phyloP scores from a whole-genome alignment of 2,888 invertebrate species.

The Protodeltote pygarga region DNA sequence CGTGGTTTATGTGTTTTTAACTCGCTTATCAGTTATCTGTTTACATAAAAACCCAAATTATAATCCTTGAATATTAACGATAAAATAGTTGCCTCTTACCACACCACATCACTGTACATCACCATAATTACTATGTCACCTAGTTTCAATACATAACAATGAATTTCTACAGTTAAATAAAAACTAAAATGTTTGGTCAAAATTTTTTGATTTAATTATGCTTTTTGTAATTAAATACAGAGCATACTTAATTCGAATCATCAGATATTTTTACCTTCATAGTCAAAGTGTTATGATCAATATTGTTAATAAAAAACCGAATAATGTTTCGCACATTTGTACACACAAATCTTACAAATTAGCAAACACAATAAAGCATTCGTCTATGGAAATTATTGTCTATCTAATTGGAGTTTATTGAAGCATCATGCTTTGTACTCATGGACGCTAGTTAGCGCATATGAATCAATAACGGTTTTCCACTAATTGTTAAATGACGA shows the following conservation, averaged over 20 bases:
- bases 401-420: conserved; percentile 80
- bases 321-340: conserved; percentile 49
- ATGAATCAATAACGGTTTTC: conserved; percentile 34
- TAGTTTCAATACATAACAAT: too few species aligned
- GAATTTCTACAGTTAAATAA: too few species aligned
- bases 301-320: conserved; percentile 3
- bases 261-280: neutral
- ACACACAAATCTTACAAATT: conserved; percentile 72
- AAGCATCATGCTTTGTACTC: conserved; percentile 67
- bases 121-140: too few species aligned
- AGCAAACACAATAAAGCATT: conserved; percentile 63
- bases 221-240: too few species aligned
- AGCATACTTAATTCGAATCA: too few species aligned
- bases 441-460: conserved; percentile 53
- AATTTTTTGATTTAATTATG: neutral
- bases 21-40: conserved; percentile 27
- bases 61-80: neutral
- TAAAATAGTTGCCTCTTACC: too few species aligned
- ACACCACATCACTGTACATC: too few species aligned
- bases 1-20: conserved; percentile 3
- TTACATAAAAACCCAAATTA: conserved; percentile 11
- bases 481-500: conserved; percentile 5
- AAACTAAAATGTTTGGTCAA: too few species aligned
- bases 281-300: neutral
- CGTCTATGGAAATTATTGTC: conserved; percentile 73